These are phyloP conservation scores for Sibirionetta formosa DNA, from an alignment of 2,797 vertebrate genomes.

Conservation along the genomic window DNA sequence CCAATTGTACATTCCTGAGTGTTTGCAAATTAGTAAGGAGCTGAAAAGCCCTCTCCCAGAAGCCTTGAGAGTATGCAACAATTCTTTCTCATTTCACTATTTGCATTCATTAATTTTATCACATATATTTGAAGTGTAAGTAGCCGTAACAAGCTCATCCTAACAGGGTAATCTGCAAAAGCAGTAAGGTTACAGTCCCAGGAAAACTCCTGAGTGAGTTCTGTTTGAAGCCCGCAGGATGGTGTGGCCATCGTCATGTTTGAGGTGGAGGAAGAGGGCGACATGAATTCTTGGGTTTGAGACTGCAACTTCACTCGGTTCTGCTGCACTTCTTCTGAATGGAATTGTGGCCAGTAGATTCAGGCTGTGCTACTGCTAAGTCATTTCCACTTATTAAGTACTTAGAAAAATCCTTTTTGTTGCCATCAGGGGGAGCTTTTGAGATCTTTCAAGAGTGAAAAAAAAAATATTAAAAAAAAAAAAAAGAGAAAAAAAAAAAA, in stretches of 20 bases:
- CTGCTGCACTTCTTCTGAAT: neutral
- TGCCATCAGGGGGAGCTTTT: conserved; percentile 88
- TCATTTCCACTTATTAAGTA: conserved; percentile 74
- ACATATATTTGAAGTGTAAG: neutral
- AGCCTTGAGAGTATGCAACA: accelerated
- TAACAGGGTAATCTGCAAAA: neutral
- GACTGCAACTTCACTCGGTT: neutral
- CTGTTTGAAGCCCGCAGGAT: neutral
- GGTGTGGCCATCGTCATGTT: accelerated
- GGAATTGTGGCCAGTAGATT: neutral
- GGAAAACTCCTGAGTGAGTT: neutral
- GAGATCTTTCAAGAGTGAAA: conserved; percentile 80
- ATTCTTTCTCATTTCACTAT: neutral
- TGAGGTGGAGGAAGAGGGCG: neutral
- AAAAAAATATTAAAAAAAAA: conserved; percentile 2
- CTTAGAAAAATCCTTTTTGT: conserved; percentile 77
- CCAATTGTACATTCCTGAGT: neutral
- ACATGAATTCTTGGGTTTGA: neutral
- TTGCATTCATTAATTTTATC: neutral
- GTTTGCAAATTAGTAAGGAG: neutral
- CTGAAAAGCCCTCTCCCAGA: neutral
- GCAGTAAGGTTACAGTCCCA: neutral
- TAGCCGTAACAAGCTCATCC: neutral
- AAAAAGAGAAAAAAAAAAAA: neutral
- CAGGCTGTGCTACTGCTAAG: conserved; percentile 44